These are phyloP conservation scores for Dendrolimus pini DNA, from an alignment of 2,888 invertebrate species.

Conservation along the genomic window DNA sequence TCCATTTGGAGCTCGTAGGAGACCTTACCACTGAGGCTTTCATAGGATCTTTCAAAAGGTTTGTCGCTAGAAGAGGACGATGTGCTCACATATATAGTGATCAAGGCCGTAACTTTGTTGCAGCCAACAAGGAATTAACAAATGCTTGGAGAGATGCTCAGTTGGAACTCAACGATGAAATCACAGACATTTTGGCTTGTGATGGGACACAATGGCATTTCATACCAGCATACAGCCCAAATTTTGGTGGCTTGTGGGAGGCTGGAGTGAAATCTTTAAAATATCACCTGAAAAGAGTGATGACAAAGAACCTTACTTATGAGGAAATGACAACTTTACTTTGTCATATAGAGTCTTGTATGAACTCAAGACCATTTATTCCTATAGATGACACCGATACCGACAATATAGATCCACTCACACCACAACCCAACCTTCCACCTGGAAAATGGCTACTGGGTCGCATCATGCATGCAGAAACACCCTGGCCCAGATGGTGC, in stretches of 20 bases:
- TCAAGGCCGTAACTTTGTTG: constrained; percentile 18
- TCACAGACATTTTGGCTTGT: not conserved
- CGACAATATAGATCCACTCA: constrained; percentile 6
- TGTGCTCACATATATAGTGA: constrained; percentile 17
- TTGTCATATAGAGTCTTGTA: not conserved
- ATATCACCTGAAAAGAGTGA: constrained; percentile 12
- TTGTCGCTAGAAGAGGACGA: constrained; percentile 16
- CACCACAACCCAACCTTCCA: constrained; percentile 13
- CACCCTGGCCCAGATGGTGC: constrained; percentile 9
- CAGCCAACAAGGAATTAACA: constrained; percentile 13
- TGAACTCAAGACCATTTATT: not conserved
- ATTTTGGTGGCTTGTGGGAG: constrained; percentile 21
- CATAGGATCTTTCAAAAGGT: constrained; percentile 17
- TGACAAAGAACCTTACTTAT: not conserved
- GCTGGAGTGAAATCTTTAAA: constrained; percentile 18
- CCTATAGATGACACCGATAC: not conserved
- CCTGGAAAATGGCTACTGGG: constrained; percentile 16
- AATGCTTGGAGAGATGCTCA: not conserved
- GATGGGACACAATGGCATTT: constrained; percentile 19
- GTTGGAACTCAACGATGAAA: not conserved
- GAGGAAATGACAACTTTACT: not conserved
- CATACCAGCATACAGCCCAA: constrained; percentile 15
- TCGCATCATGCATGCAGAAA: constrained; percentile 12
- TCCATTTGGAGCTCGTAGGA: constrained; percentile 27
- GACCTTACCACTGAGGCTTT: constrained; percentile 24